phyloP scores from a whole-genome alignment of 2,888 invertebrate genomes.

The Pherbina coryleti region DNA sequence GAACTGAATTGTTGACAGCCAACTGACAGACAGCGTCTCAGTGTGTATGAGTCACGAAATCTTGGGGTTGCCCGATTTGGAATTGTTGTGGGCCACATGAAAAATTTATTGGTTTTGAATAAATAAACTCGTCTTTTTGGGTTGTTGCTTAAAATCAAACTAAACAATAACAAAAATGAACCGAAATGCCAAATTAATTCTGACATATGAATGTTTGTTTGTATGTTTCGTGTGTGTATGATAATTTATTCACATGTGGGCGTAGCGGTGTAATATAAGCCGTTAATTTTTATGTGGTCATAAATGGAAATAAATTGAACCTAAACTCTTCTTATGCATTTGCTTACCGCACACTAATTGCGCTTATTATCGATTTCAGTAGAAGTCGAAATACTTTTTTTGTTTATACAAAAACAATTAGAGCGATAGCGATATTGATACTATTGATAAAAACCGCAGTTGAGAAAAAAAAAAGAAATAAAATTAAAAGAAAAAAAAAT shows the following conservation, averaged over 20 bases:
- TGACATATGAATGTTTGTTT: background rate
- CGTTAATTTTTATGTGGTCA: background rate
- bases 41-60: constrained; percentile 21
- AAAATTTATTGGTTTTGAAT: constrained; percentile 9
- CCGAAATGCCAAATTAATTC: background rate
- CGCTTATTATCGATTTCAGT: no score
- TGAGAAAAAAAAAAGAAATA: no score
- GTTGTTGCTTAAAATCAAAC: no score
- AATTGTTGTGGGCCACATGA: constrained; percentile 19
- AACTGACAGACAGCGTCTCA: background rate
- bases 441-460: no score
- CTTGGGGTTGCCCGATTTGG: constrained; percentile 30
- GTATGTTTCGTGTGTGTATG: background rate
- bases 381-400: no score
- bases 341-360: no score
- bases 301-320: background rate
- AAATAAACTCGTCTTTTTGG: background rate
- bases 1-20: background rate
- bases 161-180: background rate
- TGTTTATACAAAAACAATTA: no score
- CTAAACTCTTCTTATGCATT: no score
- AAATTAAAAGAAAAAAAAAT: no score
- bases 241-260: no score
- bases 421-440: no score
- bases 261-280: background rate